Base-by-base conservation (phyloP, 2,888 invertebrate species). In the Pseudococcus longispinus region DNA sequence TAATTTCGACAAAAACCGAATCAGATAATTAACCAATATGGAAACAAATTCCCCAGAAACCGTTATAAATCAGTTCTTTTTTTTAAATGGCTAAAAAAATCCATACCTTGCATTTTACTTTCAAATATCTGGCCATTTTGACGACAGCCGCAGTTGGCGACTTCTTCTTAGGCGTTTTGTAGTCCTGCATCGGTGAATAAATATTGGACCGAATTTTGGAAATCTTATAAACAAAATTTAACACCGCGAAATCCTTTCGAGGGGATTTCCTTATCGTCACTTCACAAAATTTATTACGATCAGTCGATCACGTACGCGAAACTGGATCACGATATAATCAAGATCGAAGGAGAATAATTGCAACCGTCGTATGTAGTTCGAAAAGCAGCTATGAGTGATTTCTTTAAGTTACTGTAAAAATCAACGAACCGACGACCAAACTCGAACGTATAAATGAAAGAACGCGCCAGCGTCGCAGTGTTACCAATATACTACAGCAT, bases 51-150 rank as follows among this genome's bases (percentile, higher is more conserved):
- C 2, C 8, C 37, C 37, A 37, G 37, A 6, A 23, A 60, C 60
- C 60, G 51, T 51, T 51, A 51, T 23, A 55, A n/a, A 55, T n/a
- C n/a, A 55, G 8, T 55, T 20, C 8, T 37, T n/a, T 1, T n/a
- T 55, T 6, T n/a, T 60, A 29, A 1, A 18, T 65, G 26, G 26
- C 8, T n/a, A n/a, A 60, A 65, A 65, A 60, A 70, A 70, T 29
- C 1, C 11, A 32, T 89, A 92, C 92, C 92, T 92, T 92, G 42
- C 91, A 91, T 89, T 89, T 91, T 89, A 91, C 91, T 88, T 91
- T 92, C 88, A 92, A 90, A 89, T 91, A 92, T 88, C 91, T 91
- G 37, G 91, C 90, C 88, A 92, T 90, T 89, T 90, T 91, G 88
- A 89, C 88, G 88, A 92, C 90, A 60, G 91, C 90, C 87, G 3